Base-by-base conservation (phyloP, 2,113 vertebrate species). In the Oryzias celebensis region DNA sequence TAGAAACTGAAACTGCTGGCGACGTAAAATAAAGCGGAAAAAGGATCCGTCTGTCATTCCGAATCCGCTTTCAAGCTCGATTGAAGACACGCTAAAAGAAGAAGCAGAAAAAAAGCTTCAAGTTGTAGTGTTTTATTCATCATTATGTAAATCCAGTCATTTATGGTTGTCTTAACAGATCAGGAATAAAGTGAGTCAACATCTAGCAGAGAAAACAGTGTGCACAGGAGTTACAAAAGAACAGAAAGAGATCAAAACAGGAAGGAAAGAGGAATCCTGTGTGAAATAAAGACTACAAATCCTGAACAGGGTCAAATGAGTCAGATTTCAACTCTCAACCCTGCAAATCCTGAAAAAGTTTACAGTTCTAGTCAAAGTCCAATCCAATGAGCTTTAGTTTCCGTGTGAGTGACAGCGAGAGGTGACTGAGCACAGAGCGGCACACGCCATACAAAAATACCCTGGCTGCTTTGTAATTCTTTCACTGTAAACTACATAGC, bases 101-200 rank as follows among this genome's bases (percentile, higher is more conserved):
- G 49, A 58, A 52, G 73, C 7, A 8, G n/a, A 36, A 28, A 31
- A 55, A 7, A 61, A 49, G 52, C 41, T 82, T 85, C 70, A 71
- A 84, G 77, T 80, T 57, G 83, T 85, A 88, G 90, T 87, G 89
- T 90, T 91, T 90, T 90, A 89, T 90, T 91, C 73, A 88, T 87
- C 79, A 85, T 83, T 86, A 87, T 88, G 87, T 87, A 88, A 90
- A 90, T 87, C 81, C 80, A 87, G 80, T 85, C 79, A 80, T 88
- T 88, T 87, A 84, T 45, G 68, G 77, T 78, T 84, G 83, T 78
- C 87, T 86, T 81, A 83, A 84, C 82, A 88, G 87, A 89, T 89
- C 74, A 87, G 83, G 71, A 88, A 87, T 87, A 78, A 83, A 81
- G 71, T 73, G 75, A 81, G 82, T 81, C 82, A 87, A 88, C 84